A percentile compares a stretch with the other conserved stretches of the same genome.
These are phyloP conservation scores for Amphiprion percula DNA, from an alignment of 2,113 vertebrate species.

Conservation along the genomic window DNA sequence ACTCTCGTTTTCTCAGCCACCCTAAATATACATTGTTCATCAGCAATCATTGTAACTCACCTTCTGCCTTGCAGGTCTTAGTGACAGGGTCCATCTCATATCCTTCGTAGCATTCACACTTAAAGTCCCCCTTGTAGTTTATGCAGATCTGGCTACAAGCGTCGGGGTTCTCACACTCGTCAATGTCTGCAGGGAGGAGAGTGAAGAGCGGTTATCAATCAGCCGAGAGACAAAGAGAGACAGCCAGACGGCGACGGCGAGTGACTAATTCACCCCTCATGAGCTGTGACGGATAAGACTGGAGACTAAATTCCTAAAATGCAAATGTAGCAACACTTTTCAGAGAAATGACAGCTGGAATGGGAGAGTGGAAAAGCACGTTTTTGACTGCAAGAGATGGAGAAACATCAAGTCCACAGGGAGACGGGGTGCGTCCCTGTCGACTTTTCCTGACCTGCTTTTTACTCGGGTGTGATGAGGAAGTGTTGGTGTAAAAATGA, in stretches of 20 bases:
- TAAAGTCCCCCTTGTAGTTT: constrained; percentile 97
- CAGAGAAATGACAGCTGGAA: neutral
- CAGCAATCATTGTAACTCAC: constrained; percentile 78
- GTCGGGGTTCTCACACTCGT: constrained; percentile 94
- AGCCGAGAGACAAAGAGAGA: constrained; percentile 70
- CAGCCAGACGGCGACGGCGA: constrained; percentile 4
- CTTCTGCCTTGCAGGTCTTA: constrained; percentile 96
- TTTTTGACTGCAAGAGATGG: neutral
- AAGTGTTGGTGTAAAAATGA: constrained; percentile 56
- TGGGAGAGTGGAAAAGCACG: neutral
- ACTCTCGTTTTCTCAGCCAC: neutral
- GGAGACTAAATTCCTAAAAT: constrained; percentile 12
- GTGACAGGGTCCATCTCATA: constrained; percentile 95
- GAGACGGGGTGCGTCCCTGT: constrained; percentile 15
- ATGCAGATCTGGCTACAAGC: constrained; percentile 97
- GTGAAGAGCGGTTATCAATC: constrained; percentile 74
- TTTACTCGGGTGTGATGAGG: constrained; percentile 30
- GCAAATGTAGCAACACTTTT: constrained; percentile 4
- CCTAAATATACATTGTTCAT: neutral
- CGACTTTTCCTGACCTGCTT: constrained; percentile 38
- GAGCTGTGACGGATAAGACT: constrained; percentile 5
- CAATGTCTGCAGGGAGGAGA: constrained; percentile 87
- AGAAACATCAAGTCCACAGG: neutral
- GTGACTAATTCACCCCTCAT: constrained; percentile 15
- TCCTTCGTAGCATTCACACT: constrained; percentile 95